Evolutionary conservation across 2,797 vertebrate species (phyloP).

Genomic region (Typhlichthys eigenmanni): DNA sequence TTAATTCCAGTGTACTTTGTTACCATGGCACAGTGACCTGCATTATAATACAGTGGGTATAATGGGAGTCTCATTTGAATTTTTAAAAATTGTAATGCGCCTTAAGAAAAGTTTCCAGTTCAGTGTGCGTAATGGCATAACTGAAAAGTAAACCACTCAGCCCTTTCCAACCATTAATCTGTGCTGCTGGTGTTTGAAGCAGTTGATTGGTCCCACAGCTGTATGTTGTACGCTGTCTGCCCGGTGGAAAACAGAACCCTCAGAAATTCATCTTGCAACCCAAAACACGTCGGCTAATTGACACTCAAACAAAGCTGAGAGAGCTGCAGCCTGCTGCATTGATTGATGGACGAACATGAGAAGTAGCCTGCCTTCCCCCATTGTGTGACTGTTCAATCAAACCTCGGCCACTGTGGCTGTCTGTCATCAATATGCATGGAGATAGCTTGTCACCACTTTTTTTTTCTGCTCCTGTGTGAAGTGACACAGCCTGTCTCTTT

Average conservation of each 20-base stretch:
- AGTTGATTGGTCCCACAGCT: slow-evolving; percentile 54
- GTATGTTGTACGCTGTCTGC: slow-evolving; percentile 39
- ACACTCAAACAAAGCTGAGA: slow-evolving; percentile 69
- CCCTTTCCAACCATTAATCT: slow-evolving; percentile 42
- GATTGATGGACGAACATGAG: slow-evolving; percentile 79
- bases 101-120: slow-evolving; percentile 3
- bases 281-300: slow-evolving; percentile 69
- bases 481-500: slow-evolving; percentile 67
- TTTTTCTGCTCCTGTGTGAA: slow-evolving; percentile 51
- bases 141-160: slow-evolving; percentile 37
- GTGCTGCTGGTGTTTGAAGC: slow-evolving; percentile 29
- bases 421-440: slow-evolving; percentile 77
- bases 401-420: slow-evolving; percentile 58
- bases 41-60: no score
- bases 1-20: no score
- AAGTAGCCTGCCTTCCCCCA: slow-evolving; percentile 76
- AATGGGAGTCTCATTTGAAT: background rate
- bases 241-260: slow-evolving; percentile 45
- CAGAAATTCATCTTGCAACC: slow-evolving; percentile 62
- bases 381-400: slow-evolving; percentile 79
- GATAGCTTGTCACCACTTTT: slow-evolving; percentile 69
- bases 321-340: slow-evolving; percentile 64
- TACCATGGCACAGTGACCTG: no score
- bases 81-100: background rate
- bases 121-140: slow-evolving; percentile 26